Evolutionary conservation across 2,113 vertebrate species (phyloP), one percentile per base, ranked within the genome.

Genomic region (Crotalus horridus): DNA sequence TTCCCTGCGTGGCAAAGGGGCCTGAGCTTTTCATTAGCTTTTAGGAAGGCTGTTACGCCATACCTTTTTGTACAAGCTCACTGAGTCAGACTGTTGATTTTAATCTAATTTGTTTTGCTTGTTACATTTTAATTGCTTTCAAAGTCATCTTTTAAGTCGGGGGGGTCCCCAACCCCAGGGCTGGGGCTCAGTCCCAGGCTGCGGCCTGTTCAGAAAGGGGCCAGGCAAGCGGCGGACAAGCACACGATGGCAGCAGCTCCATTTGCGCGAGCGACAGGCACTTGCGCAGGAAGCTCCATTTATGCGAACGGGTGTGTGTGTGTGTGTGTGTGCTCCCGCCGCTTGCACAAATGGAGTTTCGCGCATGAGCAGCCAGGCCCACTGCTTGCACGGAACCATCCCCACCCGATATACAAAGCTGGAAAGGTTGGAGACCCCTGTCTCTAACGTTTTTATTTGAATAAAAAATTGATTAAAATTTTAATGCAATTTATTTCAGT

Each of bases 161-260:
- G 13, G 13, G 13, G 64, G 29, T 69, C 29, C 64, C 64, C 6
- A 17, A 69, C 5, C 29, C 10, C 64, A 5, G 5, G 12, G 29
- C 29, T 33, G 15, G n/a, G 64, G 29, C 64, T 11, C 5, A 1
- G 13, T n/a, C n/a, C 0, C 29, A 69, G 12, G 64, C 64, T 5
- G 0, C 0, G 12, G 29, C 4, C 29, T 1, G 0, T 69, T 33
- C 12, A 33, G 64, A 69, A 69, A 12, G 29, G 15, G 5, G 29
- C 12, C 29, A 3, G 12, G 6, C 29, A 33, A 69, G 4, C 4
- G 0, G 64, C 12, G 6, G 64, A 69, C n/a, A n/a, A 69, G 64
- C 64, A n/a, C 13, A 51, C 48, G 8, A 9, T 9, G 7, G 48
- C 48, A 51, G 64, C 6, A 69, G 29, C 64, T 69, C 29, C 64